These are phyloP conservation scores for Podabrus alpinus DNA, from an alignment of 2,888 invertebrate species.

Conservation along the genomic window DNA sequence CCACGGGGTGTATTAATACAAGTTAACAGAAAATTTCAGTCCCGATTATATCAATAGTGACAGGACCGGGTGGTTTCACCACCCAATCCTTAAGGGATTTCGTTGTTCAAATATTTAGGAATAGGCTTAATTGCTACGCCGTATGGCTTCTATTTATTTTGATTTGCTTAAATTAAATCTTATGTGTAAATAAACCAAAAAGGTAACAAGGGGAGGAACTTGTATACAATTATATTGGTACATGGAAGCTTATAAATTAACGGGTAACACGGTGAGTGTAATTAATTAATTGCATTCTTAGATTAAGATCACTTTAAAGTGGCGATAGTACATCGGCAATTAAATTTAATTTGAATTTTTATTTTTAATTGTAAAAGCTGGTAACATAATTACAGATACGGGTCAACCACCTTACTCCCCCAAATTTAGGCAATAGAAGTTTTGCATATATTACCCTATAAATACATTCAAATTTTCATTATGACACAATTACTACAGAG, in stretches of 20 bases:
- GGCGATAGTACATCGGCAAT: not conserved
- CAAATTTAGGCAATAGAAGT: conserved; percentile 3
- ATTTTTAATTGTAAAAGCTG: not conserved
- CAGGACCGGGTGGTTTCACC: not conserved
- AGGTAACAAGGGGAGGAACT: not conserved
- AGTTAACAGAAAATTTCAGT: not conserved
- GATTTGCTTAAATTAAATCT: not conserved
- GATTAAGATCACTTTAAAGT: not conserved
- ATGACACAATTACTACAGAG: conserved; percentile 4
- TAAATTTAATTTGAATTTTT: not conserved
- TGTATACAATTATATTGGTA: not conserved
- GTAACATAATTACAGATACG: not conserved
- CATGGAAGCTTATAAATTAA: not conserved
- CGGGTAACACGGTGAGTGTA: not conserved
- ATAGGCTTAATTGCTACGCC: not conserved
- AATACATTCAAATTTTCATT: conserved; percentile 7
- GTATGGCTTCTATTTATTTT: not conserved
- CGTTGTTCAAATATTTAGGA: not conserved
- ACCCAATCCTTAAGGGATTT: not conserved
- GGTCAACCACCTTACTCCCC: conserved; percentile 17
- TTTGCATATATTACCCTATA: conserved; percentile 4
- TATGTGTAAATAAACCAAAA: not conserved
- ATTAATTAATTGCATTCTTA: not conserved
- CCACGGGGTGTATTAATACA: not conserved
- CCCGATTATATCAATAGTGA: not conserved